Percentiles rank a stretch among this genome's conserved stretches.
phyloP scores from a whole-genome alignment of 2,888 invertebrate genomes.

The Ischnura elegans region DNA sequence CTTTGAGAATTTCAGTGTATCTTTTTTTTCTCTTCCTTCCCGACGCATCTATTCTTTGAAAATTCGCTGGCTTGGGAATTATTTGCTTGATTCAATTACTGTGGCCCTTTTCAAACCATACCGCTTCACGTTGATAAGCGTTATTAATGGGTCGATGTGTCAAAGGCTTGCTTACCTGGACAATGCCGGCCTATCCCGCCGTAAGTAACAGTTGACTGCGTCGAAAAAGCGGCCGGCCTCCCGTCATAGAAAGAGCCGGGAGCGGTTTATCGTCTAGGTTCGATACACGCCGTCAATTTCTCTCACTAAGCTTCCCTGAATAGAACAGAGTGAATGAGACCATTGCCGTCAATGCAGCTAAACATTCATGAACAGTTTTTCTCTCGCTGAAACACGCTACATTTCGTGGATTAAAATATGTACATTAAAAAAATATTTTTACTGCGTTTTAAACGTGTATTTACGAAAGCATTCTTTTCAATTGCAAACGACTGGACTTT shows the following conservation, averaged over 20 bases:
- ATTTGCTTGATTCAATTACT: neutral
- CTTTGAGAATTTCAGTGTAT: too few relatives aligned
- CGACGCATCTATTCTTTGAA: neutral
- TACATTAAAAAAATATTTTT: too few relatives aligned
- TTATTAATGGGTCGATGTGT: neutral
- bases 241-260: neutral
- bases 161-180: neutral
- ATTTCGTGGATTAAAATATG: too few relatives aligned
- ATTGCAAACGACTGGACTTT: too few relatives aligned
- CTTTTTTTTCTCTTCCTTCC: neutral
- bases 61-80: neutral
- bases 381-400: neutral
- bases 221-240: neutral
- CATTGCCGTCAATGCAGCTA: too few relatives aligned
- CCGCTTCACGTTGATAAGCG: neutral
- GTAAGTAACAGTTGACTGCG: neutral
- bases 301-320: too few relatives aligned
- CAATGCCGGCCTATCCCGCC: neutral
- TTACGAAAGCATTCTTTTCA: too few relatives aligned
- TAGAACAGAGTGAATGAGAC: too few relatives aligned
- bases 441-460: too few relatives aligned
- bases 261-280: neutral
- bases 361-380: neutral
- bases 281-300: neutral
- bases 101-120: neutral